phyloP scores from a whole-genome alignment of 2,113 vertebrate genomes.

The Hassar affinis region DNA sequence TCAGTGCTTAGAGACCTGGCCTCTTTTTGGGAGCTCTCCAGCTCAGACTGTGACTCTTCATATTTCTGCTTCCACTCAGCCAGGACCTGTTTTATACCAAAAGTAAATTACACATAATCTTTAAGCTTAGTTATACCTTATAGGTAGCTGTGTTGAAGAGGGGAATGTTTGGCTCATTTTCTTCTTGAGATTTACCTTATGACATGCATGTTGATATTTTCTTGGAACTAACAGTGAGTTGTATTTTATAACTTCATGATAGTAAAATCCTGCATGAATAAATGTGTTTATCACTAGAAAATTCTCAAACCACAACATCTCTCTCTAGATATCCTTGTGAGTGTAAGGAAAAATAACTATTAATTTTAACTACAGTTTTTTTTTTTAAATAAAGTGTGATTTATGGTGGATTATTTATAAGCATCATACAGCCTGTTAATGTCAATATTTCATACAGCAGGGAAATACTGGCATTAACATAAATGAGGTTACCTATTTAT shows the following conservation, averaged over 20 bases:
- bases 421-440: not conserved
- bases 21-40: slow-evolving; percentile 66
- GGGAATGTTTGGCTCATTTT: not conserved
- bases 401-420: not conserved
- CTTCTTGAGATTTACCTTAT: not conserved
- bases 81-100: slow-evolving; percentile 55
- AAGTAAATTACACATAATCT: not conserved
- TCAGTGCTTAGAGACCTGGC: slow-evolving; percentile 66
- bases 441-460: too few relatives aligned
- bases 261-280: not conserved
- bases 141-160: slow-evolving; percentile 64
- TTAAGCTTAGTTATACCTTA: slow-evolving; percentile 53
- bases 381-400: not conserved
- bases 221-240: not conserved
- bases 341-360: not conserved
- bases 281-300: not conserved
- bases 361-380: not conserved
- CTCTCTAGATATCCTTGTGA: not conserved
- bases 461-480: not conserved
- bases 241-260: not conserved
- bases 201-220: not conserved
- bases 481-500: not conserved
- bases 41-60: slow-evolving; percentile 66
- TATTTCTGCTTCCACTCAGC: slow-evolving; percentile 71
- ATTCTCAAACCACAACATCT: not conserved